Base-by-base conservation (phyloP, 1,140 invertebrate species). In the Brachionus rubens region DNA sequence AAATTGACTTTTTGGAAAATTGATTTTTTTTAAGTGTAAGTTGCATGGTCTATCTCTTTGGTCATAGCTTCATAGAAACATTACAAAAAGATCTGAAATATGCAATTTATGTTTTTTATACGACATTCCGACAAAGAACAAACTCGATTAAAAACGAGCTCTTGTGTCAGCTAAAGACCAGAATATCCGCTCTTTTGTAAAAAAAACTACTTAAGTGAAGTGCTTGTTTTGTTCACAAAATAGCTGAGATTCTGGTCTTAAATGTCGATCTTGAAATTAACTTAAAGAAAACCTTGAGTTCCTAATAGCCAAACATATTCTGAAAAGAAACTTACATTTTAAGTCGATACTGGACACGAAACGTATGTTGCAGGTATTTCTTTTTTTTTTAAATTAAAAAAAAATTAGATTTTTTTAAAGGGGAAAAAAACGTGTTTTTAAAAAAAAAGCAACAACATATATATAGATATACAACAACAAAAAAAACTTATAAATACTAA, bases 281-380 rank as follows among this genome's bases (percentile, higher is more conserved):
- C n/a, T n/a, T n/a, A n/a, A n/a, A n/a, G n/a, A n/a, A n/a, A n/a
- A n/a, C n/a, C n/a, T n/a, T n/a, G n/a, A 12, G 41, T 33, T 12
- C 10, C 30, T 33, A 26, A 56, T 12, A 43, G 10, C n/a, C 10
- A 43, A 43, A 43, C 41, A 43, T 43, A 43, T 2, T n/a, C n/a
- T n/a, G n/a, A n/a, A 43, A 54, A 54, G 33, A 26, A 4, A 28
- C 24, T 54, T 54, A 54, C 52, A 54, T 54, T 54, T 54, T 54
- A 54, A 54, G 52, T 54, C 52, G n/a, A n/a, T 30, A n/a, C 10
- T 26, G 14, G 52, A 54, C 52, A 54, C 52, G 52, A 54, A 54
- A 54, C 52, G 52, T 54, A 10, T 54, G 52, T 54, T 14, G 26
- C 52, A 54, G 33, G 16, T 3, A 54, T 24, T 54, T 2, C 16